Base-by-base conservation (phyloP, 2,797 vertebrate genomes). In the Macrochelys suwanniensis region DNA sequence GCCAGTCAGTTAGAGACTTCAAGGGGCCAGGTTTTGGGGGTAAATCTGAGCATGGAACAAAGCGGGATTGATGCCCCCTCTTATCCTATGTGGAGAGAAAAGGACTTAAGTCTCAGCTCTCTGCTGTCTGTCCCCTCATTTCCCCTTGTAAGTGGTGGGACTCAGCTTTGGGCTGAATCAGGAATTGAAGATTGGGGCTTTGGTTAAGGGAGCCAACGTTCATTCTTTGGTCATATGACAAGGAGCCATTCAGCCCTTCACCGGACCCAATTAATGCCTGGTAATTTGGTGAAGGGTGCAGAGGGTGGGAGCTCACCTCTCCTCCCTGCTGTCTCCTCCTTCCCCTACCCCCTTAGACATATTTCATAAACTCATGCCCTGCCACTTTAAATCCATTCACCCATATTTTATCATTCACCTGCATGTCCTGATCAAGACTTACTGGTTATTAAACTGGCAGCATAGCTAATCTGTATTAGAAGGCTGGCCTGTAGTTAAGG, bases 81-180 rank as follows among this genome's bases (percentile, higher is more conserved):
- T 56, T 42, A 11, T n/a, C 9, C 49, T n/a, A 8, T 33, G 11
- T n/a, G 19, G 17, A 6, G 17, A 79, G 31, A 26, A 68, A 19
- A 47, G 6, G 5, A 1, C 12, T 10, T 9, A 57, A 4, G 31
- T 7, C 49, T 37, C 79, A 2, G 54, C 23, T 31, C 8, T 9
- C 31, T 65, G 61, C 33, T 65, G 33, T n/a, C 31, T 68, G 8
- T 19, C 61, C 33, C 61, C 17, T 56, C 65, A 4, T 0, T 5
- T 47, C 47, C 68, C 21, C 28, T 47, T 56, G 11, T 54, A 47
- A 45, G 42, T 33, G 9, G 4, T 33, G 26, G 19, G 25, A 26
- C 4, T 49, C 3, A 0, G 1, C 37, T 49, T 7, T 16, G 1
- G 49, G 53, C 0, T 49, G 84, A 4, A 50, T 13, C 25, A 68